Percentiles rank a stretch among this genome's conserved stretches.
phyloP scores from a whole-genome alignment of 2,888 invertebrate species.

The Euplexia lucipara region DNA sequence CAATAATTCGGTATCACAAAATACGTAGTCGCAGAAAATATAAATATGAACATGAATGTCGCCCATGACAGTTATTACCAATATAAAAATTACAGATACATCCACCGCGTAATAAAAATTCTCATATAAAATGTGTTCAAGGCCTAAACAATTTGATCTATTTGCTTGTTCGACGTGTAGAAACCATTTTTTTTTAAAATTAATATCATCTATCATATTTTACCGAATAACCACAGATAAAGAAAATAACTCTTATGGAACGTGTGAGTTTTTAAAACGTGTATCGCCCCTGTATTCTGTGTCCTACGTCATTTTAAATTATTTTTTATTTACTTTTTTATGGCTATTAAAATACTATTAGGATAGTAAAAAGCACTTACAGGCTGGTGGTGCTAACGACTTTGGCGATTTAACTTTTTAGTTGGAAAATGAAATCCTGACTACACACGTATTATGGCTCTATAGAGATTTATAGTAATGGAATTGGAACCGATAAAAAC shows the following conservation, averaged over 20 bases:
- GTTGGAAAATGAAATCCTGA: conserved; percentile 14
- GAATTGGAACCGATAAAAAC: too few relatives aligned
- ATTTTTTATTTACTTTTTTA: conserved; percentile 43
- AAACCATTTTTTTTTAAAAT: too few relatives aligned
- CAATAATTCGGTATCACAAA: conserved; percentile 6
- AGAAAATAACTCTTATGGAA: not conserved
- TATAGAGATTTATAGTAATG: conserved; percentile 28
- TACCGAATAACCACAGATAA: conserved; percentile 24
- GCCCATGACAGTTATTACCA: conserved; percentile 39
- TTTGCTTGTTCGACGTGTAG: too few relatives aligned
- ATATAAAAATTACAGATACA: conserved; percentile 41
- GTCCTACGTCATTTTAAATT: conserved; percentile 16
- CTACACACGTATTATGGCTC: conserved; percentile 12
- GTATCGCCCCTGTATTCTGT: conserved; percentile 11
- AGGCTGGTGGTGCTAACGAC: conserved; percentile 45
- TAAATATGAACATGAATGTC: conserved; percentile 33
- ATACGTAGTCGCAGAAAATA: conserved; percentile 11
- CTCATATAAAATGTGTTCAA: conserved; percentile 27
- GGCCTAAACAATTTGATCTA: conserved; percentile 39
- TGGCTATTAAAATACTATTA: conserved; percentile 60
- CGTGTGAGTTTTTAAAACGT: conserved; percentile 12
- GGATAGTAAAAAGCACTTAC: conserved; percentile 46
- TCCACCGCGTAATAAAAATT: conserved; percentile 30
- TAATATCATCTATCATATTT: too few relatives aligned
- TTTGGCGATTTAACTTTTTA: conserved; percentile 42